These are phyloP conservation scores for Euplexia lucipara DNA, from an alignment of 2,888 invertebrate genomes.

Conservation along the genomic window DNA sequence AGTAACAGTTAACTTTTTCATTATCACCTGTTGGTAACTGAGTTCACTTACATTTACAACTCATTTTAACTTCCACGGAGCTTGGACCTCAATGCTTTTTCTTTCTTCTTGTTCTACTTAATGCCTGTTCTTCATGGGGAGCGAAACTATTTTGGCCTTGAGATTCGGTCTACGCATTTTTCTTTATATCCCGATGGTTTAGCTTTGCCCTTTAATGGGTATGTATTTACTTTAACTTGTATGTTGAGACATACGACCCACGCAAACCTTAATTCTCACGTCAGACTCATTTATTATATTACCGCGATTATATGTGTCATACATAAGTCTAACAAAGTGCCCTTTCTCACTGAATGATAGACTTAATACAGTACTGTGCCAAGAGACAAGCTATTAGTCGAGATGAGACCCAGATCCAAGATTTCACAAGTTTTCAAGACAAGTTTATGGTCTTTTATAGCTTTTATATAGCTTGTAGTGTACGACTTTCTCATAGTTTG, in stretches of 20 bases:
- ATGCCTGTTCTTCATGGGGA: slow-evolving; percentile 13
- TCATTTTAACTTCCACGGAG: slow-evolving; percentile 61
- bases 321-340: slow-evolving; percentile 1
- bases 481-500: slow-evolving; percentile 55
- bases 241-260: not conserved
- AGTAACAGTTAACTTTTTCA: slow-evolving; percentile 60
- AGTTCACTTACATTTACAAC: slow-evolving; percentile 63
- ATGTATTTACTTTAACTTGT: not conserved
- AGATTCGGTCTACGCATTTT: not conserved
- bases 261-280: not conserved
- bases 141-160: slow-evolving; percentile 8
- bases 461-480: slow-evolving; percentile 48
- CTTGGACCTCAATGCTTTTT: slow-evolving; percentile 32
- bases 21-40: slow-evolving; percentile 65
- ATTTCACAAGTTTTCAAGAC: slow-evolving; percentile 42
- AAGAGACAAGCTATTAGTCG: slow-evolving; percentile 26
- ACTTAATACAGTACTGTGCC: slow-evolving; percentile 15
- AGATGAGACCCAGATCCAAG: slow-evolving; percentile 36
- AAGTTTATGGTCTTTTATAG: slow-evolving; percentile 43
- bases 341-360: slow-evolving; percentile 9
- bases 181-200: not conserved
- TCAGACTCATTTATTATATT: slow-evolving; percentile 4
- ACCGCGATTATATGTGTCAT: slow-evolving; percentile 2
- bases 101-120: slow-evolving; percentile 27
- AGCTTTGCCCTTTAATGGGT: not conserved